A percentile compares a stretch with the other conserved stretches of the same genome.
These are phyloP conservation scores for Drosophila bocki DNA, from an alignment of 1,140 invertebrate genomes.

Conservation along the genomic window DNA sequence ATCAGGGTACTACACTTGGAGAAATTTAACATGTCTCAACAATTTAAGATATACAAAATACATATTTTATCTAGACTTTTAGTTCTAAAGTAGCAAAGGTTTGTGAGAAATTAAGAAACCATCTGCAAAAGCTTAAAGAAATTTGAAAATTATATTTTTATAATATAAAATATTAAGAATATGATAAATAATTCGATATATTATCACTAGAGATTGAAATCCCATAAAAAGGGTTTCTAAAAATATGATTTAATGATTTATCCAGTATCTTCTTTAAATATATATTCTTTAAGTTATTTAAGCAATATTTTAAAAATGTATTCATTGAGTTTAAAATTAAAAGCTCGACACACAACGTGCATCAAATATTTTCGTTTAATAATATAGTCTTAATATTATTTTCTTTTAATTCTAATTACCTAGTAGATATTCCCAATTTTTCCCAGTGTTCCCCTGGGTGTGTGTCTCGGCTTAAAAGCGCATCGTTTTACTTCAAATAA, in stretches of 20 bases:
- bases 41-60: background rate
- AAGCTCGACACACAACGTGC: background rate
- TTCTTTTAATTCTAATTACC: too few species aligned
- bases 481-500: constrained; percentile 75
- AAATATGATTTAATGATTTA: background rate
- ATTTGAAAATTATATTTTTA: too few species aligned
- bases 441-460: constrained; percentile 44
- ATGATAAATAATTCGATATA: too few species aligned
- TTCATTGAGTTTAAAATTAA: background rate
- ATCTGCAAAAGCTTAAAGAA: too few species aligned
- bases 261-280: too few species aligned
- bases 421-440: background rate
- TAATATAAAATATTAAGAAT: too few species aligned
- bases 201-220: background rate
- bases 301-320: background rate
- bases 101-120: too few species aligned
- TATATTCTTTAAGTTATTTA: background rate
- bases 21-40: background rate
- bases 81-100: background rate
- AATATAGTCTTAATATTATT: background rate
- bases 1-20: constrained; percentile 13
- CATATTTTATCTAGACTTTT: background rate
- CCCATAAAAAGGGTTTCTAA: background rate
- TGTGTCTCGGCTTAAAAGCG: constrained; percentile 71
- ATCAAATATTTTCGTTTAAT: background rate